Evolutionary conservation across 92 coral and sea anemone genomes (phyloP).

Genomic region (Porites rus): DNA sequence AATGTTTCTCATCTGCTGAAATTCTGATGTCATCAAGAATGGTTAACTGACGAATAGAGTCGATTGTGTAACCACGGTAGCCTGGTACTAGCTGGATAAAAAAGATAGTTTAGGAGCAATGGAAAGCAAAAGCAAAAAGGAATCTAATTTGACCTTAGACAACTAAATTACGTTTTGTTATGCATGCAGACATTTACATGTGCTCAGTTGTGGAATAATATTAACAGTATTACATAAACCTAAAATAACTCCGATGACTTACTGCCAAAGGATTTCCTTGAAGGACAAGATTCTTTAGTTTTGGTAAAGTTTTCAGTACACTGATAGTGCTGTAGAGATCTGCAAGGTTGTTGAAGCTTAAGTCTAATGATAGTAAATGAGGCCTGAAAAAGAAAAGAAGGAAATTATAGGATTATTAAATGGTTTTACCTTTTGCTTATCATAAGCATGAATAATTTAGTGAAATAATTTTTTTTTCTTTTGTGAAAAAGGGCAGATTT

Average conservation of each 20-base stretch:
- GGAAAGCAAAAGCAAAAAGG: neutral
- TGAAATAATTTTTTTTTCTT: no score
- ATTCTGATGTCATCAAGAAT: slow-evolving; percentile 91
- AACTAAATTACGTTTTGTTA: neutral
- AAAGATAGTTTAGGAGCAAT: no score
- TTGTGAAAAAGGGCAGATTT: neutral
- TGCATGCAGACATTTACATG: no score
- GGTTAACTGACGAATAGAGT: slow-evolving; percentile 86
- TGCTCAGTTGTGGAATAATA: no score
- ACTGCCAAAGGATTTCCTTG: slow-evolving; percentile 96
- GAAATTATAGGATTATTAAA: neutral
- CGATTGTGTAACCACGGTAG: slow-evolving; percentile 92
- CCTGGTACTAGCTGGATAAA: slow-evolving; percentile 84
- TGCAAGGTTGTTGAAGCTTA: slow-evolving; percentile 94
- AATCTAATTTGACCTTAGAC: neutral
- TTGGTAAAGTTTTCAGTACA: slow-evolving; percentile 84
- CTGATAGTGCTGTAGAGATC: slow-evolving; percentile 80
- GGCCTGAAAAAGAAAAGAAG: slow-evolving; percentile 55
- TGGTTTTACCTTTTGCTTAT: no score
- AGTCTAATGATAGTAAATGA: slow-evolving; percentile 85
- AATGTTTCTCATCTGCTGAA: slow-evolving; percentile 97
- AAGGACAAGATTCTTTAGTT: slow-evolving; percentile 85
- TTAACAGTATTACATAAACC: no score
- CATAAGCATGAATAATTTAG: no score
- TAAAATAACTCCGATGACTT: slow-evolving; percentile 22